A percentile compares a stretch with the other conserved stretches of the same genome.
Evolutionary conservation across 1,140 invertebrate genomes (phyloP).

Genomic region (Scaptomyza graminum): DNA sequence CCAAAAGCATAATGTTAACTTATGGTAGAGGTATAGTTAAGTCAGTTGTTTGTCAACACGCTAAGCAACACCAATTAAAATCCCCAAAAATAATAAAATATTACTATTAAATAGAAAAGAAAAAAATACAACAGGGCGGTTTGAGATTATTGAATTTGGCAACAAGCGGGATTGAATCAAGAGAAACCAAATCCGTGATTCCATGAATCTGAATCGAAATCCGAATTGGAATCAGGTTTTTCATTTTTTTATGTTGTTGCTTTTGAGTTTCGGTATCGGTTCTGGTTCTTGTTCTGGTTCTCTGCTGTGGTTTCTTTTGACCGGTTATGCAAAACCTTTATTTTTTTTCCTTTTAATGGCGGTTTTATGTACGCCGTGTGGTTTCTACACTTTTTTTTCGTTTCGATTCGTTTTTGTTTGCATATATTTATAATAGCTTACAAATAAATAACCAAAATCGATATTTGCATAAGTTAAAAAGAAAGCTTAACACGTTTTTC

Average conservation of each 20-base stretch:
- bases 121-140: conserved; percentile 2
- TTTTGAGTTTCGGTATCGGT: conserved; percentile 25
- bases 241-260: conserved; percentile 13
- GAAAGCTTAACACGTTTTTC: conserved; percentile 80
- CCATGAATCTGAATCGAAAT: conserved; percentile 32
- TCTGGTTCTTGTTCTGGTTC: conserved; percentile 48
- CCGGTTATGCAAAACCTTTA: conserved; percentile 69
- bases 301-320: conserved; percentile 58
- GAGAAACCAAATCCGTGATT: neutral
- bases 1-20: no score
- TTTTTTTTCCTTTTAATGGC: conserved; percentile 69
- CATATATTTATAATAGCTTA: conserved; percentile 60
- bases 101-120: neutral
- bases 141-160: neutral
- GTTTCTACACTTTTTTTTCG: conserved; percentile 39
- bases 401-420: conserved; percentile 27
- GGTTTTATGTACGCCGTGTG: conserved; percentile 59
- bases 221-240: conserved; percentile 50
- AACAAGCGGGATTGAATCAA: conserved; percentile 4
- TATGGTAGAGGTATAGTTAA: neutral
- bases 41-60: neutral
- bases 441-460: conserved; percentile 74
- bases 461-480: conserved; percentile 80
- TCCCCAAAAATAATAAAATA: no score
- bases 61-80: conserved; percentile 32